Conservation (phyloP, 2,797 vertebrate genomes). For the Monodelphis domestica region DNA sequence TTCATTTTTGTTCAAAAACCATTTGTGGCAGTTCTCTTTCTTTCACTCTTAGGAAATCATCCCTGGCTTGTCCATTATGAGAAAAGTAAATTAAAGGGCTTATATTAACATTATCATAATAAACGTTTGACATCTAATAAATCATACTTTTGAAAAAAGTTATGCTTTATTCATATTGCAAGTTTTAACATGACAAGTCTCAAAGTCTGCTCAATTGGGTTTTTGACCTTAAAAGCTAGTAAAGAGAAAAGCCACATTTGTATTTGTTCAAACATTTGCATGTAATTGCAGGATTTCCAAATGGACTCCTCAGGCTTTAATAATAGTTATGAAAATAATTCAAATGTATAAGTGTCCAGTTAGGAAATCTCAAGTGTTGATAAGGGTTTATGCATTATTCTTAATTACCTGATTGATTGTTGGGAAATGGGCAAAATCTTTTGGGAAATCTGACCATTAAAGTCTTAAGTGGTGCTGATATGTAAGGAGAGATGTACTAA, state of each 20-base stretch:
- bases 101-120: not conserved
- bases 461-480: not conserved
- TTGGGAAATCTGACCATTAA: constrained; percentile 7
- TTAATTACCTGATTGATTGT: not conserved
- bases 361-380: not conserved
- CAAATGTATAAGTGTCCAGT: not conserved
- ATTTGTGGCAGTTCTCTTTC: constrained; percentile 25
- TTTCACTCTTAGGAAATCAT: constrained; percentile 45
- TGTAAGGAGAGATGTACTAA: not conserved
- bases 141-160: constrained; percentile 59
- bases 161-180: constrained; percentile 63
- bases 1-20: constrained; percentile 49
- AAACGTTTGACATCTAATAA: constrained; percentile 61
- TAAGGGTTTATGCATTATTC: constrained; percentile 6
- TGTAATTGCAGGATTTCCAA: constrained; percentile 46
- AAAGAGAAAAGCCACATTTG: not conserved
- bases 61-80: constrained; percentile 38
- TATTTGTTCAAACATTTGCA: constrained; percentile 33
- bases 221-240: constrained; percentile 38
- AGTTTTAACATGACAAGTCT: constrained; percentile 42
- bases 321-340: constrained; percentile 37
- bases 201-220: constrained; percentile 27
- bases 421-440: constrained; percentile 3
- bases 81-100: constrained; percentile 64
- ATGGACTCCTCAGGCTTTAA: not conserved